phyloP scores from a whole-genome alignment of 2,888 invertebrate species.

The Lepidocyrtinus sp. region DNA sequence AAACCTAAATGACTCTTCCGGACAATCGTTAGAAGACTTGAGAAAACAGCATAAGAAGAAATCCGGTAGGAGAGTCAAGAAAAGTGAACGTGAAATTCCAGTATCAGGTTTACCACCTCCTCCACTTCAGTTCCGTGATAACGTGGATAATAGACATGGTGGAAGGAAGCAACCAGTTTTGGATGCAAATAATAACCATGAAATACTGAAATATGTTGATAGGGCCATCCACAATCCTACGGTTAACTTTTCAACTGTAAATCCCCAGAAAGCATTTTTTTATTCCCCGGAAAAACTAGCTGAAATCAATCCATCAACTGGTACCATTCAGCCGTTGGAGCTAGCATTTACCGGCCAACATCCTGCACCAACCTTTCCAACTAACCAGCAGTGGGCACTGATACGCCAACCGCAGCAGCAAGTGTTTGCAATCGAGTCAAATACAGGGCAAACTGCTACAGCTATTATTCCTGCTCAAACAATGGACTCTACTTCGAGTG shows the following conservation, averaged over 20 bases:
- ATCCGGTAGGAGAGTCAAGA: constrained; percentile 6
- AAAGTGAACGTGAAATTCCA: neutral
- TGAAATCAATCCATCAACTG: constrained; percentile 38
- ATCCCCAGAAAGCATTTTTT: constrained; percentile 36
- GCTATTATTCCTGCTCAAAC: constrained; percentile 18
- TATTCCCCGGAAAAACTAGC: constrained; percentile 51
- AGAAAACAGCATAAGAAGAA: constrained; percentile 1
- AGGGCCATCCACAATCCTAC: constrained; percentile 16
- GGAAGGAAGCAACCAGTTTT: neutral
- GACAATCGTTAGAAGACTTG: constrained; percentile 12
- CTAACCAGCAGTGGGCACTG: constrained; percentile 23
- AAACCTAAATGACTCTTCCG: neutral
- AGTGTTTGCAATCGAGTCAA: constrained; percentile 38
- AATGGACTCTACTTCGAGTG: constrained; percentile 16
- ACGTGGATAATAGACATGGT: neutral
- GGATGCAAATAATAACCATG: constrained; percentile 18
- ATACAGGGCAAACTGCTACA: neutral
- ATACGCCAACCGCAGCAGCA: constrained; percentile 27
- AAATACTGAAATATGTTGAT: constrained; percentile 22
- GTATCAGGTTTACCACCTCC: constrained; percentile 30
- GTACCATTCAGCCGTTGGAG: constrained; percentile 33
- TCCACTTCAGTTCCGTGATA: constrained; percentile 41
- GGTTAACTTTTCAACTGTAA: neutral
- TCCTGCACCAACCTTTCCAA: neutral
- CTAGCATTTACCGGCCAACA: constrained; percentile 20